These are phyloP conservation scores for Tethea ocularis DNA, from an alignment of 2,888 invertebrate genomes.

Conservation along the genomic window DNA sequence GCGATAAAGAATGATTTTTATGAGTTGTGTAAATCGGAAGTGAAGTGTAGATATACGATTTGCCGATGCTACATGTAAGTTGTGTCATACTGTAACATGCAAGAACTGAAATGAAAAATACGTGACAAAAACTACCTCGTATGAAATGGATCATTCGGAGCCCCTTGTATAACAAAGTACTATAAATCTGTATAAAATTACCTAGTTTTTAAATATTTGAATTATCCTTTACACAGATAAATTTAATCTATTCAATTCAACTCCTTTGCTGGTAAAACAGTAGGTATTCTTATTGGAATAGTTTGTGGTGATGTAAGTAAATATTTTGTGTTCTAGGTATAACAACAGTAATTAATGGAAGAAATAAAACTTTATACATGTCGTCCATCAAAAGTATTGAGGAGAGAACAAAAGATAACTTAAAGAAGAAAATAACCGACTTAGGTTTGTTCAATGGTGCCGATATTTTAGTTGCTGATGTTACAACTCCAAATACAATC, in stretches of 20 bases:
- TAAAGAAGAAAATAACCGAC: constrained; percentile 93
- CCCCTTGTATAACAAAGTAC: too few species aligned
- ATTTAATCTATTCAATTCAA: too few species aligned
- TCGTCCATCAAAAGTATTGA: constrained; percentile 96
- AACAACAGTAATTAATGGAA: constrained; percentile 91
- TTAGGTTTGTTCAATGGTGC: constrained; percentile 93
- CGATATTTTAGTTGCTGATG: constrained; percentile 95
- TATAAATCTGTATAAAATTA: too few species aligned
- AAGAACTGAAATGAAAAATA: too few species aligned
- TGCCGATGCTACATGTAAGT: too few species aligned
- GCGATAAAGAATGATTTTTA: too few species aligned
- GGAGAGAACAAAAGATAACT: constrained; percentile 93
- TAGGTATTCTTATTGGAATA: background rate
- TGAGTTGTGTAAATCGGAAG: too few species aligned
- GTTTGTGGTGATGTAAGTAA: background rate
- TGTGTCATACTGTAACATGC: too few species aligned
- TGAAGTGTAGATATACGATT: too few species aligned
- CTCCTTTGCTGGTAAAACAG: background rate
- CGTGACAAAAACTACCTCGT: too few species aligned
- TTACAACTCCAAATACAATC: constrained; percentile 93
- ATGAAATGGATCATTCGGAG: too few species aligned
- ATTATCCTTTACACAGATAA: background rate
- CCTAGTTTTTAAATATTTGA: too few species aligned
- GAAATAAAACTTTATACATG: constrained; percentile 96
- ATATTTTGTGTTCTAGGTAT: constrained; percentile 80